phyloP scores from a whole-genome alignment of 2,113 vertebrate species.

The Archocentrus centrarchus region DNA sequence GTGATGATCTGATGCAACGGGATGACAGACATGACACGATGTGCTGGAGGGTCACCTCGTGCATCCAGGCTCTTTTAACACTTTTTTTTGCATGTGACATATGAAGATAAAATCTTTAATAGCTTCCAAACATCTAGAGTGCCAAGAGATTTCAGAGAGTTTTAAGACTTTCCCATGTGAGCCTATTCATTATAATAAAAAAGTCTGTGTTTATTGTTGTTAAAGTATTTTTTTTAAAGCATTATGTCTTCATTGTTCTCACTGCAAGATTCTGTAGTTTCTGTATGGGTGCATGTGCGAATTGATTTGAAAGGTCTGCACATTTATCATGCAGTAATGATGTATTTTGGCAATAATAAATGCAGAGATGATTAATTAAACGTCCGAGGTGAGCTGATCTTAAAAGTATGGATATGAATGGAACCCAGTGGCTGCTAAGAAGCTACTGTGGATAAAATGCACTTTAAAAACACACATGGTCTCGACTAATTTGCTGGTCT shows the following conservation, averaged over 20 bases:
- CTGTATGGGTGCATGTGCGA: not conserved
- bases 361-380: not conserved
- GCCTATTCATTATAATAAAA: not conserved
- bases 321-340: not conserved
- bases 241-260: not conserved
- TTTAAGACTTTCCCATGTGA: not conserved
- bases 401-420: not conserved
- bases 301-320: not conserved
- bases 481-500: not conserved
- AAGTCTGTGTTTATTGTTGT: not conserved
- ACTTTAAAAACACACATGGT: not conserved
- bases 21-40: slow-evolving; percentile 8
- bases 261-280: not conserved
- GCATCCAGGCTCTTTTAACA: not conserved
- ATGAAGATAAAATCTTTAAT: not conserved
- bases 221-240: not conserved
- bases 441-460: not conserved
- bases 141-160: not conserved
- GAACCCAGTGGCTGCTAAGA: not conserved
- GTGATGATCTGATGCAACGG: slow-evolving; percentile 24
- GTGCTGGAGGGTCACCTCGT: slow-evolving; percentile 14
- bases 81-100: too few relatives aligned
- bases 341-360: not conserved
- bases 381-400: not conserved
- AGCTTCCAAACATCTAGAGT: not conserved